Base-by-base conservation (phyloP, 2,797 vertebrate species). In the Tenualosa thibaudeaui region DNA sequence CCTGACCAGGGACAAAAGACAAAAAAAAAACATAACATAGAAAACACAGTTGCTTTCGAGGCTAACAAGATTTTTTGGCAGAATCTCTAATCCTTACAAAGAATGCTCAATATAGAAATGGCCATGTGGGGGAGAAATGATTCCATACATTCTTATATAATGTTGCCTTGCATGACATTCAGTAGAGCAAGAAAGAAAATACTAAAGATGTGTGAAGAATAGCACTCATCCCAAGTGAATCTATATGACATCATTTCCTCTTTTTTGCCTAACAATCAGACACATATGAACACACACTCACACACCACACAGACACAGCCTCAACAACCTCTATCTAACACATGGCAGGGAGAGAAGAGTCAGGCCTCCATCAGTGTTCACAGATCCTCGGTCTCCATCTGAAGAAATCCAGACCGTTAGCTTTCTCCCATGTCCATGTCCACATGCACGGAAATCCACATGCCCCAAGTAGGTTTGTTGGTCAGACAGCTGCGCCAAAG, bases 351-450 rank as follows among this genome's bases (percentile, higher is more conserved):
- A 87, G 87, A 90, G 86, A 24, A 31, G 46, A 82, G 68, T 56
- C 2, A 86, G 19, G 62, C 81, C 85, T 81, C 83, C 91, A 87
- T 87, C 46, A 31, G 81, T 22, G 82, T 86, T 88, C 13, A 84
- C 13, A 71, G 60, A 65, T 83, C 71, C 71, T 46, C 81, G 60
- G 82, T 89, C 87, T 81, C 89, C 87, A 86, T 24, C 24, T 62
- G 90, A 89, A 92, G 91, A 92, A 86, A 89, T 91, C 90, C 91
- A 90, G 90, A 89, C 89, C 81, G 82, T 84, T 89, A 88, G 91
- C 87, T 89, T 92, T 85, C 86, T 92, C 90, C 93, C 92, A 93
- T 92, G 92, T 93, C 93, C 89, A 92, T 90, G 90, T 89, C 92
- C 87, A 87, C 71, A 78, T 78, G 71, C 40, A 46, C 37, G 13